Evolutionary conservation across 1,140 invertebrate genomes (phyloP).

Genomic region (Pseudomyrmex cubaensis): DNA sequence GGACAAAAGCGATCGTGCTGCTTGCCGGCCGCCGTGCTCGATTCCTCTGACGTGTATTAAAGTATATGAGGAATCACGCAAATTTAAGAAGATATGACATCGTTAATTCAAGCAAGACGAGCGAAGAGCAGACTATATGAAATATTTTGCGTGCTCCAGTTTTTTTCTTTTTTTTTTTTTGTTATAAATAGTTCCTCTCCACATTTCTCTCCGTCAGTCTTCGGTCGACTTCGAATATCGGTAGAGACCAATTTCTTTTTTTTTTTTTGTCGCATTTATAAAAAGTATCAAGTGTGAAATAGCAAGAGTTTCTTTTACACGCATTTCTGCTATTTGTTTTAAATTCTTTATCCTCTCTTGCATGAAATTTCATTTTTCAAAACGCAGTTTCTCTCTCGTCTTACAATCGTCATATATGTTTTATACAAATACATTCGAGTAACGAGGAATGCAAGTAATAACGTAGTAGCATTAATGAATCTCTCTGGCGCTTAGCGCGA

Average conservation of each 20-base stretch:
- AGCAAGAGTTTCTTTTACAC: no score
- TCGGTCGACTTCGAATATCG: no score
- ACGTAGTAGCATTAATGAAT: constrained; percentile 48
- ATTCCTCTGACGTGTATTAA: constrained; percentile 63
- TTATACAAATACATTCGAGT: constrained; percentile 35
- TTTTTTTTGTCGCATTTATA: no score
- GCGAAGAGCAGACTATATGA: not conserved
- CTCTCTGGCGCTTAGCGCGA: not conserved
- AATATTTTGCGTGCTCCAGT: not conserved
- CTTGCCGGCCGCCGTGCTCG: constrained; percentile 34
- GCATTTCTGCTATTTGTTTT: no score
- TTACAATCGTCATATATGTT: constrained; percentile 9
- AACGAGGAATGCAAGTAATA: constrained; percentile 45
- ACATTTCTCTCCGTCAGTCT: no score
- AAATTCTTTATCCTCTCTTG: not conserved
- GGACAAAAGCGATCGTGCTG: constrained; percentile 71
- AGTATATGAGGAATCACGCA: constrained; percentile 67
- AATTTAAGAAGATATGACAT: constrained; percentile 61
- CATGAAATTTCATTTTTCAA: not conserved
- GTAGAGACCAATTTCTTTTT: no score
- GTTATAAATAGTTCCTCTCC: not conserved
- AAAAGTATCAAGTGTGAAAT: no score
- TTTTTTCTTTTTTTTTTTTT: not conserved
- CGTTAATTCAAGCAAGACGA: not conserved
- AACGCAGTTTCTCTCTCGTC: constrained; percentile 11